Base-by-base conservation (phyloP, 2,113 vertebrate genomes). In the Phaethornis superciliosus region DNA sequence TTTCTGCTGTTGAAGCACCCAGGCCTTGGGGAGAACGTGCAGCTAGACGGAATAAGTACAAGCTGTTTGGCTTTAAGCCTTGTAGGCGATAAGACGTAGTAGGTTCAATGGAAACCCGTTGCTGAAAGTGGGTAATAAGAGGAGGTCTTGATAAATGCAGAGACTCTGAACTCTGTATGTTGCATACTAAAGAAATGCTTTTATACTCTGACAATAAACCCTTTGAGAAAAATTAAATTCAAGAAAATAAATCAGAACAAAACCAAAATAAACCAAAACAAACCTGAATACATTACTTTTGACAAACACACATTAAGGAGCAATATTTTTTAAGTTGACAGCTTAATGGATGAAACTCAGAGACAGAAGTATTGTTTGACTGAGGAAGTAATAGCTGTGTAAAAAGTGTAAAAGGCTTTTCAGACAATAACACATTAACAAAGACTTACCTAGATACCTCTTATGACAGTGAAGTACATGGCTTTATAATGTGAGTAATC, bases 1-100 rank as follows among this genome's bases (percentile, higher is more conserved):
- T 99, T 98, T 99, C 99, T 19, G 98, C 98, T 86, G 99, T 99
- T 8, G 99, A 99, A 84, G 99, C 99, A 83, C 99, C 99, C 21
- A 99, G 97, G 89, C 99, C 99, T 70, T 99, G 99, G 35, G 98
- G 99, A 97, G 99, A 99, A 33, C 99, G 99, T 4, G 99, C 99
- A 78, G 99, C 99, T 85, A 99, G 98, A 65, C 99, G 99, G 93
- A 99, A 99, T 90, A 98, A 98, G 94, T 99, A 99, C 26, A 99
- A 98, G 71, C 98, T 99, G 98, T 99, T 99, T 82, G 99, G 99
- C 95, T 98, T 99, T 93, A 99, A 97, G 62, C 99, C 99, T 97
- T 99, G 99, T 55, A 99, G 97, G 16, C 99, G 98, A 55, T 99
- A 99, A 2, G 99, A 98, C 54, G 98, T 98, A 42, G 98, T 98